Evolutionary conservation across 2,888 invertebrate species (phyloP), one percentile per base, ranked within the genome.

Genomic region (Andricus curvator): DNA sequence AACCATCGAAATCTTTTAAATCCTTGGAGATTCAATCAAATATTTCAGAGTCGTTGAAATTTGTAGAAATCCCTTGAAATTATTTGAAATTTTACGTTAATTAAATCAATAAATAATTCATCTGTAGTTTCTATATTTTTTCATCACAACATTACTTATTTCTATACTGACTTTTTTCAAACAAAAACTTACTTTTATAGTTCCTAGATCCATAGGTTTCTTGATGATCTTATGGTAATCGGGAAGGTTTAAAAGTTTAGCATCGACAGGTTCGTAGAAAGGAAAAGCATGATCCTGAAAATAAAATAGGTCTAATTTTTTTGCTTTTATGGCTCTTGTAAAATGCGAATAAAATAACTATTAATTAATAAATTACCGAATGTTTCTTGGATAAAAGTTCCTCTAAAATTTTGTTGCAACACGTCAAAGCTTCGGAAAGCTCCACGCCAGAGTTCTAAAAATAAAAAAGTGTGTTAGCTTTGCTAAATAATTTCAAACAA

Each of bases 151-250:
- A 37, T 37, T 37, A 37, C 37, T 8, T 1, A 9, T 37, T 37
- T 37, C 8, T 37, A 37, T 37, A 37, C 1, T 8, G 37, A 37
- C 33, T 37, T 37, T 37, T 37, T 9, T 37, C 9, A 9, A 37
- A 37, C 5, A 79, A 22, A 60, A 44, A 77, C 85, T 83, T 90
- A 94, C 94, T 94, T 99, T 99, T 25, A 99, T 98, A n/a, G 99
- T 99, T 77, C 98, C 98, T 91, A 99, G 95, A 94, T 99, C 99
- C 99, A 99, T 99, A n/a, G 99, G 99, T 93, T 98, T 97, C 93
- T 98, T 99, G 90, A 99, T 99, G 90, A 99, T 98, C 91, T 98
- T 98, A 94, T 99, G 98, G 94, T 99, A 99, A 94, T 99, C 99
- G 93, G 97, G 97, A 87, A 99, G 95, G 77, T 97, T 98, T 84